Base-by-base conservation (phyloP, 2,888 invertebrate species). In the Lithodes maja region DNA sequence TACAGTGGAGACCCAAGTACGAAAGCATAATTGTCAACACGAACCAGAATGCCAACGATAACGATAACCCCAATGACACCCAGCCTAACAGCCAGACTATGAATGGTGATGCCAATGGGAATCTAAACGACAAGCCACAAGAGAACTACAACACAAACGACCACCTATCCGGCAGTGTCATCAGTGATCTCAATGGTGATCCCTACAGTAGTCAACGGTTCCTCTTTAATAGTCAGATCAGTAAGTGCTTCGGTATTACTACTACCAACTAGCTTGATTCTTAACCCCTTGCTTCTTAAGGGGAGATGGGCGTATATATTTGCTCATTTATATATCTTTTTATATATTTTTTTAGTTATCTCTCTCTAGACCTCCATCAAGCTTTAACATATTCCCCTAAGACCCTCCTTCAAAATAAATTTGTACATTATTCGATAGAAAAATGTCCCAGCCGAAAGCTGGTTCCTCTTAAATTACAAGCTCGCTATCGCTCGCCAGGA, bases 191-290 rank as follows among this genome's bases (percentile, higher is more conserved):
- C n/a, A 71, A n/a, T 71, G 71, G 71, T 5, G 12, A 55, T 9
- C 15, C n/a, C 3, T n/a, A 17, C 77, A 77, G 53, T 12, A 82
- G 82, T 50, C 79, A 82, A 55, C 75, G 55, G 61, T 71, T 77
- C 12, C 75, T 86, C n/a, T 75, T 50, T 61, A 75, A 5, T 17
- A 80, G 54, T 17, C 53, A 53, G 53, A 80, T 1, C 2, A 61
- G 84, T 85, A 33, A 85, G 78, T 33, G 33, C 33, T 33, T 33
- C 33, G 33, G 33, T 33, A 33, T 33, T 33, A 33, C 33, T 33
- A 33, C 33, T 33, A 33, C 33, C 33, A 33, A 33, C 33, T 33
- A 33, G 33, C 33, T 33, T 33, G 33, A 33, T 33, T 33, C 33
- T 33, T 33, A 33, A 33, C 33, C 33, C 33, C 33, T 33, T 33